phyloP scores from a whole-genome alignment of 2,888 invertebrate genomes.

The Gonocerus acuteangulatus region DNA sequence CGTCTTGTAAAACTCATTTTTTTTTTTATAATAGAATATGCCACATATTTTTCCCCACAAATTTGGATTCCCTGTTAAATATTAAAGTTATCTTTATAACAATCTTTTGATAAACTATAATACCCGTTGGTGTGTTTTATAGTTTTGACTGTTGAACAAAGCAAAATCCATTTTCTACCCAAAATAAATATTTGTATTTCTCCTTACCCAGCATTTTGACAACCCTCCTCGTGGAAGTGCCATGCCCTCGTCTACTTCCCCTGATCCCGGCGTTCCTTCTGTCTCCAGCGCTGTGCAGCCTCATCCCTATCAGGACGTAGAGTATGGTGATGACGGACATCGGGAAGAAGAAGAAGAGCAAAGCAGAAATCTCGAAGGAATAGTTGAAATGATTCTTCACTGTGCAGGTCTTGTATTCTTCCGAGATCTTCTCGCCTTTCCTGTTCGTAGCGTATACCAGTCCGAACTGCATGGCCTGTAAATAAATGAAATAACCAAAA shows the following conservation, averaged over 20 bases:
- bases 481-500: no score
- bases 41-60: no score
- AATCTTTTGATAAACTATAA: no score
- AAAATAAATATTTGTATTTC: background rate
- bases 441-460: conserved; percentile 49
- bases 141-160: no score
- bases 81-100: no score
- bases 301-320: conserved; percentile 49
- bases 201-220: conserved; percentile 37
- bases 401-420: conserved; percentile 51
- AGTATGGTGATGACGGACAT: conserved; percentile 54
- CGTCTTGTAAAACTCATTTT: no score
- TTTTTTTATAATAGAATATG: no score
- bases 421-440: conserved; percentile 43
- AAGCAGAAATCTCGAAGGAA: conserved; percentile 53
- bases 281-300: conserved; percentile 46
- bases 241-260: conserved; percentile 26
- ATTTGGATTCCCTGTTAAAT: no score
- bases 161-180: no score
- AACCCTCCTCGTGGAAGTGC: conserved; percentile 33
- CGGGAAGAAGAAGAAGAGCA: conserved; percentile 55
- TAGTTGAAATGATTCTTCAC: conserved; percentile 51
- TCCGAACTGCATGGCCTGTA: conserved; percentile 45
- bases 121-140: no score
- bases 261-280: conserved; percentile 22